Conservation (phyloP, 2,888 invertebrate genomes). For the Dermolepida albohirtum region DNA sequence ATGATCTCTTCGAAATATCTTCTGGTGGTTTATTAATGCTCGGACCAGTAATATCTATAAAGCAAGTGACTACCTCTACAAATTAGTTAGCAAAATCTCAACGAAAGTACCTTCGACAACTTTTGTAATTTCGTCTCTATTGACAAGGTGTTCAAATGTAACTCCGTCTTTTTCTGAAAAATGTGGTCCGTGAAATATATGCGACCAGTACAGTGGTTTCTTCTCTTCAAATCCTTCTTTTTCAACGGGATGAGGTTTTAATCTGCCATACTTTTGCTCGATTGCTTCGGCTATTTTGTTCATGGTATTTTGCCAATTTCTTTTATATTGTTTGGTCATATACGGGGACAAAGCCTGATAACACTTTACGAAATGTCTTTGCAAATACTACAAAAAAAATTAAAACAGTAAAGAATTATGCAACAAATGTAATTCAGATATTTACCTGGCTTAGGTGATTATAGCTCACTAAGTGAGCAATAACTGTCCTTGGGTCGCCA, state of each 20-base stretch:
- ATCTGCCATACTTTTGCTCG: slow-evolving; percentile 79
- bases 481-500: slow-evolving; percentile 82
- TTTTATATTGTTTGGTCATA: slow-evolving; percentile 70
- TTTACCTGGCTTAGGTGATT: slow-evolving; percentile 70
- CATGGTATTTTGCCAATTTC: slow-evolving; percentile 65
- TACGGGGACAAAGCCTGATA: slow-evolving; percentile 72
- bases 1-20: slow-evolving; percentile 47
- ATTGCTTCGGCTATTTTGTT: slow-evolving; percentile 75
- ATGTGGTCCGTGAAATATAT: slow-evolving; percentile 76
- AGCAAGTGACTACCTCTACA: neutral
- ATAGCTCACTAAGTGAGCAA: slow-evolving; percentile 82
- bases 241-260: slow-evolving; percentile 75
- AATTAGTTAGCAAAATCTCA: neutral
- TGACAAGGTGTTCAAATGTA: slow-evolving; percentile 68
- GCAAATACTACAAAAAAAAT: slow-evolving; percentile 72
- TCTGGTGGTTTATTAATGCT: slow-evolving; percentile 44
- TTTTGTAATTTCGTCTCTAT: slow-evolving; percentile 62
- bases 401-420: neutral
- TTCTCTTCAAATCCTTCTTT: slow-evolving; percentile 77
- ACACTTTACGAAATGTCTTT: slow-evolving; percentile 74
- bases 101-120: slow-evolving; percentile 38
- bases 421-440: slow-evolving; percentile 6
- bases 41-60: neutral
- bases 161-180: slow-evolving; percentile 71
- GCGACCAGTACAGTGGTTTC: slow-evolving; percentile 71